These are phyloP conservation scores for Chaetodon trifasciatus DNA, from an alignment of 2,797 vertebrate genomes.

Conservation along the genomic window DNA sequence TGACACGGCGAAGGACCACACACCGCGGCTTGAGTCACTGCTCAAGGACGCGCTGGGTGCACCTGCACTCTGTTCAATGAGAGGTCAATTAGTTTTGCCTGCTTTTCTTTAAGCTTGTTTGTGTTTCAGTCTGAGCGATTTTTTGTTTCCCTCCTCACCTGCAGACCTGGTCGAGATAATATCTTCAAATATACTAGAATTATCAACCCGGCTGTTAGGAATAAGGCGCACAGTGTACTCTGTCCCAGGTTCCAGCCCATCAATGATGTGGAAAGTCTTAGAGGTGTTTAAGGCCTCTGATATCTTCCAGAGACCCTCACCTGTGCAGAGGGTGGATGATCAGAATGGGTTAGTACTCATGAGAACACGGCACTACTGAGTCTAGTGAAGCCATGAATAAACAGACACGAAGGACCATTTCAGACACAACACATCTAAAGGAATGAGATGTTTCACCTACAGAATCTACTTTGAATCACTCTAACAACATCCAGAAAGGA, in stretches of 20 bases:
- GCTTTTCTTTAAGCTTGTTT: slow-evolving; percentile 5
- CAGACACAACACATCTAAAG: slow-evolving; percentile 9
- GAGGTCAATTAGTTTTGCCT: slow-evolving; percentile 40
- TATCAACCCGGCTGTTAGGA: slow-evolving; percentile 91
- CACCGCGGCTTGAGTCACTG: slow-evolving; percentile 37
- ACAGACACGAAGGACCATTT: slow-evolving; percentile 13
- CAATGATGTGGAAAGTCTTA: slow-evolving; percentile 89
- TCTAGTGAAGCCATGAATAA: slow-evolving; percentile 11
- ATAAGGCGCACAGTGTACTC: slow-evolving; percentile 91
- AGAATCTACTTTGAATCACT: slow-evolving; percentile 10
- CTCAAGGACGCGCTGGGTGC: slow-evolving; percentile 63
- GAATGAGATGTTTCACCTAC: neutral
- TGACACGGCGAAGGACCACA: slow-evolving; percentile 58
- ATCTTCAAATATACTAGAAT: slow-evolving; percentile 95
- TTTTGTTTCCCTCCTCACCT: slow-evolving; percentile 86
- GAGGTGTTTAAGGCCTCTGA: slow-evolving; percentile 89
- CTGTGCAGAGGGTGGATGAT: slow-evolving; percentile 79
- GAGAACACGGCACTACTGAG: slow-evolving; percentile 17
- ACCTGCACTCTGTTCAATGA: slow-evolving; percentile 18
- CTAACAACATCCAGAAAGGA: slow-evolving; percentile 14
- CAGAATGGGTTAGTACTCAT: slow-evolving; percentile 56
- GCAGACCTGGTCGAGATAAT: slow-evolving; percentile 90
- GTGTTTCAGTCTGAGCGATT: neutral
- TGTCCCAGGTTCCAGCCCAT: slow-evolving; percentile 89
- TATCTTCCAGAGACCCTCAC: slow-evolving; percentile 89